Evolutionary conservation across 1,140 invertebrate genomes (phyloP), one percentile per base, ranked within the genome.

Genomic region (Aphaenogaster ashmeadi): DNA sequence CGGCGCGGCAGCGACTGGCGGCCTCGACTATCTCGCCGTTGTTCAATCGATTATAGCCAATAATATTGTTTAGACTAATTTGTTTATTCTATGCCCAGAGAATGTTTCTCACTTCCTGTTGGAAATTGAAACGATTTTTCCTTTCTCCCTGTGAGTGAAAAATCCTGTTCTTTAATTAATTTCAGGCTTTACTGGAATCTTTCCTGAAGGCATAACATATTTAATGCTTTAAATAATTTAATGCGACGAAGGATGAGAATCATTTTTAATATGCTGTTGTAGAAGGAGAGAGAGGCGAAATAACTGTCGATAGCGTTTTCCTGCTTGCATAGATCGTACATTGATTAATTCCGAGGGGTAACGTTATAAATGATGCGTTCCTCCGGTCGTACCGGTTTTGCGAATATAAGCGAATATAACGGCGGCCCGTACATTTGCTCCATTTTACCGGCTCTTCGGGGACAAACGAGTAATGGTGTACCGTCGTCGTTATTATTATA

Each of bases 401-500:
- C 58, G 18, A 33, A 58, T 47, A 41, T 36, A 52, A 67, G 54
- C 41, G 36, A 83, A 74, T 72, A 36, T 47, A 74, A 87, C 44
- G 62, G n/a, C 13, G 44, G 60, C 62, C 38, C 56, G 75, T 44
- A 64, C 33, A 13, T 86, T 86, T 80, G 81, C 74, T 62, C 87
- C 60, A 67, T 88, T 89, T 38, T 60, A 21, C 21, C 52, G 18
- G 27, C 69, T 75, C 75, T 52, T 36, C 7, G 71, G 13, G 52
- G 54, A 83, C 77, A 52, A 89, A 78, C 85, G 50, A 56, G 56
- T 81, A 36, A 89, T 89, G 85, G 71, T 78, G 58, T 44, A 87
- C 77, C 50, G 75, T 21, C 71, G 62, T 50, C 78, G 80, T 88
- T 88, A 91, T 83, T 90, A 91, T 91, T 91, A 88, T 89, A 89